These are phyloP conservation scores for Plagodis pulveraria DNA, from an alignment of 2,888 invertebrate genomes.

Conservation along the genomic window DNA sequence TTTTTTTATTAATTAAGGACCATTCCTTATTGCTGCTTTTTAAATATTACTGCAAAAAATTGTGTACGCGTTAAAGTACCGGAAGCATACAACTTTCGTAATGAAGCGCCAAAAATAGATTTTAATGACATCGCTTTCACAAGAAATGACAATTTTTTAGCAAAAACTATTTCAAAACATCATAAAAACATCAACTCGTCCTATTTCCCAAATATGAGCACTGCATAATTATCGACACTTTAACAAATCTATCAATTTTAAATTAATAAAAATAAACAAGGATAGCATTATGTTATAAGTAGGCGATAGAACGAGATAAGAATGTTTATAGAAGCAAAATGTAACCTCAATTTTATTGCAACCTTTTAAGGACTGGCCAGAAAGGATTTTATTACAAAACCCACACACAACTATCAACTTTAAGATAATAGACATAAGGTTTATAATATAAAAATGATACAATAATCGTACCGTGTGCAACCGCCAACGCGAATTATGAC, in stretches of 20 bases:
- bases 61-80: no score
- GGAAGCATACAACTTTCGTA: no score
- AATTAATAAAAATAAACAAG: constrained; percentile 36
- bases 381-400: constrained; percentile 52
- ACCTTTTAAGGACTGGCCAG: constrained; percentile 63
- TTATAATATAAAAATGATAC: constrained; percentile 33
- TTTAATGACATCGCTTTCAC: constrained; percentile 18
- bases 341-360: constrained; percentile 68
- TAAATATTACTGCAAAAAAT: no score
- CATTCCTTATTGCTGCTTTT: no score
- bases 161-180: constrained; percentile 32
- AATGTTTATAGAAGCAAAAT: constrained; percentile 51
- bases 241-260: constrained; percentile 43
- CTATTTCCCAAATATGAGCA: constrained; percentile 31
- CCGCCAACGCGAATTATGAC: constrained; percentile 62
- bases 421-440: constrained; percentile 28
- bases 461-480: constrained; percentile 67
- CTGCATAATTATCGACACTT: constrained; percentile 35
- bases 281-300: constrained; percentile 34
- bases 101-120: background rate
- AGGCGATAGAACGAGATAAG: constrained; percentile 45
- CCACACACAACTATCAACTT: constrained; percentile 25
- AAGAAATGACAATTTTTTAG: constrained; percentile 20
- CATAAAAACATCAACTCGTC: constrained; percentile 31
- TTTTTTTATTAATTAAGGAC: no score